Evolutionary conservation across 2,888 invertebrate genomes (phyloP), one percentile per base, ranked within the genome.

Genomic region (Corbicula japonica): DNA sequence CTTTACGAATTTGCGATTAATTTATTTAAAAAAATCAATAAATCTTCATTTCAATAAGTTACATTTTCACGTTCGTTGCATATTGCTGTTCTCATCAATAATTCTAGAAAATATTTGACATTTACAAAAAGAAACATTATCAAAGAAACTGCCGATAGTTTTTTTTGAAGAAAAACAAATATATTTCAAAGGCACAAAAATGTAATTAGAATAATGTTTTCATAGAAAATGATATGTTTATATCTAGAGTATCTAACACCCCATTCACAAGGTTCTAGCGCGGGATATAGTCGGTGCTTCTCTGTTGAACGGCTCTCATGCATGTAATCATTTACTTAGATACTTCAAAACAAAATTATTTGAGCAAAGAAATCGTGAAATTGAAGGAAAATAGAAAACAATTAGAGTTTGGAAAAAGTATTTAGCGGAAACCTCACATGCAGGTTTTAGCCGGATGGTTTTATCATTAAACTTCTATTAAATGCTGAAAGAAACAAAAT

Each of bases 251-350:
- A 30, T 23, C 35, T 35, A n/a, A 2, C 12, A 23, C 23, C 23
- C 21, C 35, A 6, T 34, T 58, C 35, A 21, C 54, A 58, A 35
- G 8, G 15, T 12, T 58, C 58, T 58, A 34, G n/a, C 23, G n/a
- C 35, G 34, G 58, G 23, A 58, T 35, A 5, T 12, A 38, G 8
- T 38, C 21, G 35, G 68, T 68, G 52, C 62, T 52, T 26, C 54
- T 28, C 65, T 65, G 65, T 65, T 58, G 70, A 58, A 41, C 28
- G 10, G 18, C 56, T 65, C 48, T 21, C 23, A 76, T 56, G 70
- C 70, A 60, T 70, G 70, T 58, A 76, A 76, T 76, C 50, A 70
- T 76, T 70, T 70, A 50, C 70, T 63, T 54, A 56, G 28, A 50
- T 30, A 35, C 38, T 44, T 63, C 62, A 63, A 44, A 52, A 72